These are phyloP conservation scores for Omphaloscelis lunosa DNA, from an alignment of 2,888 invertebrate species.

Conservation along the genomic window DNA sequence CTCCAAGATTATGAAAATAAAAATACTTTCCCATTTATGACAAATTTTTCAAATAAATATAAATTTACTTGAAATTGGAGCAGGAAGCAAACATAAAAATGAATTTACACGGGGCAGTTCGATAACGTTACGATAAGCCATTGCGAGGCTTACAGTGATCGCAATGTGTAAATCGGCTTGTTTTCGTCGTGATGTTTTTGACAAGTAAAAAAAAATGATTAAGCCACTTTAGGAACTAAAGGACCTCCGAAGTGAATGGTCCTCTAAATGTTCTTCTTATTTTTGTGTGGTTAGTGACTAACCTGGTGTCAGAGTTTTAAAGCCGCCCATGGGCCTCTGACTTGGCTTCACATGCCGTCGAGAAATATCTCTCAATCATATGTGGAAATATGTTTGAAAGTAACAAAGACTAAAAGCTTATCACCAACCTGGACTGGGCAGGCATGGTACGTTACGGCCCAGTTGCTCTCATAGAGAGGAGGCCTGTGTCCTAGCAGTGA, in stretches of 20 bases:
- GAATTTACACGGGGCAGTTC: slow-evolving; percentile 15
- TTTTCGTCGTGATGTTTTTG: neutral
- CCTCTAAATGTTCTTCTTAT: too few relatives aligned
- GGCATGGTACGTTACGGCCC: neutral
- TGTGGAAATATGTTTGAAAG: neutral
- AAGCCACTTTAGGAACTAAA: neutral
- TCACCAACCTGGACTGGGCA: too few relatives aligned
- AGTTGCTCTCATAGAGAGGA: neutral
- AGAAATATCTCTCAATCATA: too few relatives aligned
- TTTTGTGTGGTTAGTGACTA: too few relatives aligned
- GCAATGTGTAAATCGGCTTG: slow-evolving; percentile 13
- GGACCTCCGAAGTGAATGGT: neutral
- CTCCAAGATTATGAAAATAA: slow-evolving; percentile 16
- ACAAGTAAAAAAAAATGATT: neutral
- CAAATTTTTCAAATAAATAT: slow-evolving; percentile 26
- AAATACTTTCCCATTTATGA: slow-evolving; percentile 20
- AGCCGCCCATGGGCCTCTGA: too few relatives aligned
- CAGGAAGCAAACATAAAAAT: slow-evolving; percentile 1
- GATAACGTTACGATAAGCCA: neutral
- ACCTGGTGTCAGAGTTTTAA: too few relatives aligned
- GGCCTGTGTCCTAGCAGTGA: neutral
- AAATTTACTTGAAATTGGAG: slow-evolving; percentile 30
- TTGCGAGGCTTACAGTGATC: neutral
- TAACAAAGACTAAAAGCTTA: too few relatives aligned
- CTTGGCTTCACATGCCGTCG: too few relatives aligned